Conservation (phyloP, 2,797 vertebrate species). For the Sciurus vulgaris region DNA sequence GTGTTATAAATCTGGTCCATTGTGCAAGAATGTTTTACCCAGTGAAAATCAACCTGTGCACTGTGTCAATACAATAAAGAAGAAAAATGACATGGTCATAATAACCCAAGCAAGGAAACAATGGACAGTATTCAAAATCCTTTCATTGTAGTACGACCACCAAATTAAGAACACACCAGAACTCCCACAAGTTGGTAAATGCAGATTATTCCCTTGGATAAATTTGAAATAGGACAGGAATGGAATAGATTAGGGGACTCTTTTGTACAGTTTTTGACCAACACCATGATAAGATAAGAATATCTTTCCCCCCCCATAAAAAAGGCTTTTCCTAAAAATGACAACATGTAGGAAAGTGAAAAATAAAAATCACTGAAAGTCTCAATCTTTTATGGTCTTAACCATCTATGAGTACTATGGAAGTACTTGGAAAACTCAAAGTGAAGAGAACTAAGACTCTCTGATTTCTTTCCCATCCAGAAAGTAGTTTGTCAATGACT, state of each 20-base stretch:
- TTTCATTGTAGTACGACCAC: not conserved
- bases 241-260: not conserved
- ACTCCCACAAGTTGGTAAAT: not conserved
- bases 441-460: too few relatives aligned
- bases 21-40: not conserved
- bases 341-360: not conserved
- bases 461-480: not conserved
- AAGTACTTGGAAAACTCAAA: not conserved
- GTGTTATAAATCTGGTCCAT: not conserved
- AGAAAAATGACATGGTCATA: not conserved
- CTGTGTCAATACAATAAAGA: too few relatives aligned
- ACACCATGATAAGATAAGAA: not conserved
- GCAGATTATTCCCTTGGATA: not conserved
- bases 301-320: not conserved
- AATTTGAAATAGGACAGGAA: not conserved
- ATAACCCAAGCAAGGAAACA: not conserved
- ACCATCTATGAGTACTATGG: not conserved
- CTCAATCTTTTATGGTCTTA: not conserved
- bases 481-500: not conserved
- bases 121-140: not conserved
- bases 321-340: not conserved
- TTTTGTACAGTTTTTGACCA: not conserved
- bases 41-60: not conserved
- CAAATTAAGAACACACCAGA: not conserved
- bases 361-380: not conserved